These are phyloP conservation scores for Macquaria ambigua DNA, from an alignment of 2,113 vertebrate genomes.

Conservation along the genomic window DNA sequence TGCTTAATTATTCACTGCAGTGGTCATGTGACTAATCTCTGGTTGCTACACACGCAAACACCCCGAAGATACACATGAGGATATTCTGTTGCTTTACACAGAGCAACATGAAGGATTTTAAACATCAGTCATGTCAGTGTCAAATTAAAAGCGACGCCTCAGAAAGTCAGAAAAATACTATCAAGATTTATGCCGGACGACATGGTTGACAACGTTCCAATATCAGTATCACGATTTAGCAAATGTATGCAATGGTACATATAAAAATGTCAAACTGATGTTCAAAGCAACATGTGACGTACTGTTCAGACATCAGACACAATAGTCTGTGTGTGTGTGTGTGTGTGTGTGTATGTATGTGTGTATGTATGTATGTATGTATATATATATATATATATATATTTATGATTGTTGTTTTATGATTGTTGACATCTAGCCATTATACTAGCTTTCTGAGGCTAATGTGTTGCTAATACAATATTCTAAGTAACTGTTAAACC, in stretches of 20 bases:
- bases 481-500: neutral
- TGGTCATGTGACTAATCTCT: slow-evolving; percentile 38
- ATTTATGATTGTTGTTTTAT: too few species aligned
- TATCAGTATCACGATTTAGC: neutral
- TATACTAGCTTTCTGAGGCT: neutral
- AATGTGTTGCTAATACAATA: neutral
- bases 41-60: neutral
- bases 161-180: neutral
- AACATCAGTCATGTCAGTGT: slow-evolving; percentile 17
- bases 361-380: too few species aligned
- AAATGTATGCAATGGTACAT: too few species aligned
- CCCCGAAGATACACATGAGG: slow-evolving; percentile 7
- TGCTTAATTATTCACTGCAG: slow-evolving; percentile 55
- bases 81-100: slow-evolving; percentile 12
- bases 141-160: slow-evolving; percentile 4
- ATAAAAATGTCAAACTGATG: neutral
- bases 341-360: too few species aligned
- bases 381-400: too few species aligned
- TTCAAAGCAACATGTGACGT: neutral
- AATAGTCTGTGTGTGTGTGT: neutral
- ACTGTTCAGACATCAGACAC: neutral
- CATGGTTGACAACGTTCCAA: neutral
- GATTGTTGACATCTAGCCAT: neutral
- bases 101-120: slow-evolving; percentile 10
- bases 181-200: neutral